Evolutionary conservation across 53 echinoderm and acorn worm genomes (phyloP), one percentile per base, ranked within the genome.

Genomic region (Holothuria scabra): DNA sequence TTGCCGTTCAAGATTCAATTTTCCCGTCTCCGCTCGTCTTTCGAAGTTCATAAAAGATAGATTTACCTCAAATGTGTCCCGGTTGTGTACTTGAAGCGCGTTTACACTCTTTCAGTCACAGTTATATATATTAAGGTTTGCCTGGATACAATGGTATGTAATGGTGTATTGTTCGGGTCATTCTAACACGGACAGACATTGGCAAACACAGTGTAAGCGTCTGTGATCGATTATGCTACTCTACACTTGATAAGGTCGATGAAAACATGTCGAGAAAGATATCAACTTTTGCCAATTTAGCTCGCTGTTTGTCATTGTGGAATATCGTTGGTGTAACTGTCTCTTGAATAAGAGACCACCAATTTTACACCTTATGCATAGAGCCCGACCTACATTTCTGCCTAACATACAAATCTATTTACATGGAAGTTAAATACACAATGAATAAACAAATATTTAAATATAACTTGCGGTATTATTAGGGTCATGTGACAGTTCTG

Each of bases 1-100:
- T 72, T 65, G 24, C 46, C 72, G 28, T 48, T 72, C 46, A 72
- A 72, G 72, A 72, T 72, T 69, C 69, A 69, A 72, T 72, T 72
- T 72, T 34, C 28, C 44, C 41, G 46, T 72, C 46, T 38, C 48
- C 46, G 22, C 48, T 21, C n/a, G 48, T 72, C 72, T 46, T 72
- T 5, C 37, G 44, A 72, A 21, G 21, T 72, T 44, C 72, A 72
- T 72, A 72, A 72, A 72, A 72, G 44, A 72, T 72, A 72, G 72
- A 72, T 72, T 72, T 72, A 44, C 20, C 21, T 46, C 72, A 72
- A 72, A 72, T 72, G 44, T 72, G 48, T 22, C 72, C 44, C 46
- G 48, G 72, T 28, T 12, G 24, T 23, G 72, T 24, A 46, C 24
- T 48, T 72, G 46, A 48, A 23, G 28, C 8, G n/a, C n/a, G 44